Evolutionary conservation across 2,113 vertebrate species (phyloP).

Genomic region (Phalacrocorax carbo): DNA sequence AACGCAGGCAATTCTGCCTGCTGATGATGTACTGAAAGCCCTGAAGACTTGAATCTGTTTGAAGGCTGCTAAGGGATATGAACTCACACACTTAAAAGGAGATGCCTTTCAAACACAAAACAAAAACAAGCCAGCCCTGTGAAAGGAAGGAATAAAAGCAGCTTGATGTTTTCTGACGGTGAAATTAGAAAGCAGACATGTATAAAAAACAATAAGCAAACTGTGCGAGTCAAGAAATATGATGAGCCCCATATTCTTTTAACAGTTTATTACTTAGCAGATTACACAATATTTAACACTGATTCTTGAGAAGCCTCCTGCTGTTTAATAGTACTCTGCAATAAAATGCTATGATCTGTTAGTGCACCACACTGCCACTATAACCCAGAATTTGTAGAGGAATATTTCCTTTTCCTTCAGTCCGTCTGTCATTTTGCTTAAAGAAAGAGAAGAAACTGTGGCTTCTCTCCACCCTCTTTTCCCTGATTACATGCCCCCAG

Average conservation of each 20-base stretch:
- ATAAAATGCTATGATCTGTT: neutral
- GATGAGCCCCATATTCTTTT: neutral
- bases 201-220: constrained; percentile 18
- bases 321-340: neutral
- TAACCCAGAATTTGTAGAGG: neutral
- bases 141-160: constrained; percentile 25
- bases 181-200: constrained; percentile 18
- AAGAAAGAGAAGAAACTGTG: neutral
- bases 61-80: neutral
- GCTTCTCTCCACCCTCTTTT: neutral
- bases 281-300: constrained; percentile 22
- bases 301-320: constrained; percentile 19
- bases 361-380: neutral
- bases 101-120: neutral
- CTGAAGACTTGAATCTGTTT: neutral
- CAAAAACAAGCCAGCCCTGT: neutral
- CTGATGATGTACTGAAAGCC: neutral
- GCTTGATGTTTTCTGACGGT: neutral
- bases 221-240: constrained; percentile 8
- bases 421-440: neutral
- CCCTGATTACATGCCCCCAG: neutral
- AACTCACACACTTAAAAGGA: neutral
- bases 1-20: neutral
- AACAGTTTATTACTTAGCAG: constrained; percentile 28
- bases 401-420: neutral